Conservation (phyloP, 2,888 invertebrate genomes). For the Sarcophaga carnaria region DNA sequence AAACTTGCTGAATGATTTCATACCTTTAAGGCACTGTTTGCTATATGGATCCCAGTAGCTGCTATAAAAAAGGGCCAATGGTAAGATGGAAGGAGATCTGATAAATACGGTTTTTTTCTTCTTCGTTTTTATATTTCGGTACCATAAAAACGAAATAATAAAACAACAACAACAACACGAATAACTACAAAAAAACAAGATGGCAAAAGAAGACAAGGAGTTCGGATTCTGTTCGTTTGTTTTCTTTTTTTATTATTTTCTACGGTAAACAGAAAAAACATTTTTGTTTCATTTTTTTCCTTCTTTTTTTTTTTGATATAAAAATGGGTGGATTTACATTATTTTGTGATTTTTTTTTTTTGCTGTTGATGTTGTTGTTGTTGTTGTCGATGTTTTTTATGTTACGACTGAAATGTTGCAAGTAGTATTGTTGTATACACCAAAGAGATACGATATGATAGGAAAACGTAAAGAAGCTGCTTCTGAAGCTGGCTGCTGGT, state of each 20-base stretch:
- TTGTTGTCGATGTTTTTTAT: neutral
- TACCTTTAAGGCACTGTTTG: slow-evolving; percentile 25
- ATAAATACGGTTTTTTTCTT: neutral
- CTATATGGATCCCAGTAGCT: slow-evolving; percentile 22
- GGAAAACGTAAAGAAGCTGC: slow-evolving; percentile 72
- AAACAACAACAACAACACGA: slow-evolving; percentile 35
- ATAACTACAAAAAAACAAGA: slow-evolving; percentile 46
- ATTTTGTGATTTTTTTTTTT: slow-evolving; percentile 40
- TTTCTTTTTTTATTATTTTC: neutral
- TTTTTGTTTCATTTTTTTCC: too few relatives aligned
- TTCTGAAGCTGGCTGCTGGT: slow-evolving; percentile 71
- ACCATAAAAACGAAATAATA: neutral
- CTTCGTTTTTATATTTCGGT: neutral
- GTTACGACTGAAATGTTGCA: neutral
- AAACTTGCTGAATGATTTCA: neutral
- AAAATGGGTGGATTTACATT: slow-evolving; percentile 68
- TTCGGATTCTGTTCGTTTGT: slow-evolving; percentile 11
- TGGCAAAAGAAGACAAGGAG: slow-evolving; percentile 61
- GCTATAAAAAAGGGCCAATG: slow-evolving; percentile 46
- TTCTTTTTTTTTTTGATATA: slow-evolving; percentile 13
- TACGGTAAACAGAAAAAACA: slow-evolving; percentile 26
- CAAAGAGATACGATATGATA: slow-evolving; percentile 57
- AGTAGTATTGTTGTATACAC: slow-evolving; percentile 9
- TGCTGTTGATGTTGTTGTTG: slow-evolving; percentile 29
- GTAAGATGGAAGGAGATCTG: slow-evolving; percentile 21